Evolutionary conservation across 2,113 vertebrate species (phyloP).

Genomic region (Sapayoa aenigma): DNA sequence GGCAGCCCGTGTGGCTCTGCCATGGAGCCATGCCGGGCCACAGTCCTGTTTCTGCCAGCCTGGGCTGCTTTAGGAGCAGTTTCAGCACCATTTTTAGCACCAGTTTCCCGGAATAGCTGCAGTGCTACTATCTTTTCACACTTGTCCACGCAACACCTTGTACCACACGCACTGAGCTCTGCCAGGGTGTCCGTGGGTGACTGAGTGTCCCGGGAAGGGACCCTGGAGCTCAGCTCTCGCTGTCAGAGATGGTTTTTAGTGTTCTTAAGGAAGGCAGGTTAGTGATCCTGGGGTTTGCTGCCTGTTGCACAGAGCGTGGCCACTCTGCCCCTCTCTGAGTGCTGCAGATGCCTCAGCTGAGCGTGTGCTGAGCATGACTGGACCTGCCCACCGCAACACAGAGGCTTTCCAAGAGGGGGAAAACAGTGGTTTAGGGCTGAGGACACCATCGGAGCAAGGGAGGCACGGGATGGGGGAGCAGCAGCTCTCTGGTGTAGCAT

Average conservation of each 20-base stretch:
- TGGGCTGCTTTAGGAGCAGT: neutral
- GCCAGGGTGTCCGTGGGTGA: neutral
- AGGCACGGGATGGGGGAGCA: neutral
- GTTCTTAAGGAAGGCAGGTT: neutral
- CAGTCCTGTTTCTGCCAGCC: neutral
- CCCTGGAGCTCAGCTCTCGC: neutral
- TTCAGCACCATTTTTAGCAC: neutral
- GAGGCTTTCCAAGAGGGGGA: neutral
- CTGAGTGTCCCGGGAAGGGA: rapidly evolving
- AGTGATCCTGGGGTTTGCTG: rapidly evolving
- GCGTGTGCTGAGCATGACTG: neutral
- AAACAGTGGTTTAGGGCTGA: neutral
- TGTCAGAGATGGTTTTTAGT: rapidly evolving
- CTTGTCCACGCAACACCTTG: constrained; percentile 7
- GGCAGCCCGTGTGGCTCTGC: rapidly evolving
- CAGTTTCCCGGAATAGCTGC: neutral
- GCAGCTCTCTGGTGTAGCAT: neutral
- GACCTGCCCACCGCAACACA: neutral
- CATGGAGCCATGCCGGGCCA: rapidly evolving
- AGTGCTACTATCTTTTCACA: constrained; percentile 24
- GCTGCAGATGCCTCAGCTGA: neutral
- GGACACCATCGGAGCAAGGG: neutral
- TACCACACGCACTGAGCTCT: neutral
- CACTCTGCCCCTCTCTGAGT: neutral
- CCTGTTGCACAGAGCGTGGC: neutral